A percentile compares a stretch with the other conserved stretches of the same genome.
These are phyloP conservation scores for Amiota minor DNA, from an alignment of 2,888 invertebrate genomes.

Conservation along the genomic window DNA sequence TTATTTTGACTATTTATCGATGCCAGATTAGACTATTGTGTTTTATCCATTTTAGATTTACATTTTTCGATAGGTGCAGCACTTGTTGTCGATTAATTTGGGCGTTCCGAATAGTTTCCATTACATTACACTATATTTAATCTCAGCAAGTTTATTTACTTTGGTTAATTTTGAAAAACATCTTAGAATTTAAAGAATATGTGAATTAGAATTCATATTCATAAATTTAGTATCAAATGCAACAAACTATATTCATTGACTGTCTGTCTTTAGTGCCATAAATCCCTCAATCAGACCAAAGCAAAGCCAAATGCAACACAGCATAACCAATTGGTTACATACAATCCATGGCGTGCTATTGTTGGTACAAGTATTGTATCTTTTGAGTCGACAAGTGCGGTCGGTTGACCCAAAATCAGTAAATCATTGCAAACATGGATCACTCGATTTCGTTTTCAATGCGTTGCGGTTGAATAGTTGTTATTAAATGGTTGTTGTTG, in stretches of 20 bases:
- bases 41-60: constrained; percentile 3
- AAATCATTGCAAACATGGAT: constrained; percentile 43
- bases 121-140: neutral
- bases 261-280: neutral
- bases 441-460: neutral
- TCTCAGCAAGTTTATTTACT: neutral
- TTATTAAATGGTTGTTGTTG: constrained; percentile 43
- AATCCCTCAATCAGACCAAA: neutral
- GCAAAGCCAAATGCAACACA: neutral
- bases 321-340: constrained; percentile 5
- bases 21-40: constrained; percentile 4
- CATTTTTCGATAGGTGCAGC: constrained; percentile 9
- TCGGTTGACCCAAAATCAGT: constrained; percentile 41
- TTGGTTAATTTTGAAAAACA: too few species aligned
- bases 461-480: constrained; percentile 63
- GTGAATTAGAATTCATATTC: too few species aligned
- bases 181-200: too few species aligned
- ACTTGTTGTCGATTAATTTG: neutral
- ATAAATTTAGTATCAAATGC: too few species aligned
- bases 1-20: constrained; percentile 8
- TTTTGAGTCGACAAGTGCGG: neutral
- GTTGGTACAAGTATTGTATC: too few species aligned
- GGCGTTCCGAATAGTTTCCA: too few species aligned
- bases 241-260: too few species aligned
- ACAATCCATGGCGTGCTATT: constrained; percentile 18